Conservation (phyloP, 2,888 invertebrate species). For the Agrypnus murinus region DNA sequence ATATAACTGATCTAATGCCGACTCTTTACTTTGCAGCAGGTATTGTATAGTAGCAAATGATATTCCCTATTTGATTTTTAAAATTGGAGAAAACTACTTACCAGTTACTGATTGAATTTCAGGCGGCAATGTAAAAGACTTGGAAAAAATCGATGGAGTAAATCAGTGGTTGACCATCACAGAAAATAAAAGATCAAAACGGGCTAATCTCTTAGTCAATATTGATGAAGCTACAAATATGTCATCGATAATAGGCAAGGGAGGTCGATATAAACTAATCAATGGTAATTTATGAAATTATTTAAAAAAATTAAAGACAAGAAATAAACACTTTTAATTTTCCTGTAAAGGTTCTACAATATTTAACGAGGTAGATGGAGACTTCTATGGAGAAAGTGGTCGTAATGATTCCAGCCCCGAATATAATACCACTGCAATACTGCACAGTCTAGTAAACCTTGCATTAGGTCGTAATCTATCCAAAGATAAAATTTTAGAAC, state of each 20-base stretch:
- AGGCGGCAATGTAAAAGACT: constrained; percentile 68
- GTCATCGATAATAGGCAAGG: constrained; percentile 64
- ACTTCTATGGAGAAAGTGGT: constrained; percentile 61
- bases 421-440: constrained; percentile 58
- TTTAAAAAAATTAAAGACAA: constrained; percentile 8
- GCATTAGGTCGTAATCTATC: constrained; percentile 58
- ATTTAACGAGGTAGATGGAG: constrained; percentile 55
- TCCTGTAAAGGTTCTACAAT: constrained; percentile 53
- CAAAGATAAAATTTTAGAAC: constrained; percentile 45
- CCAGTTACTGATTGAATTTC: not conserved
- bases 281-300: constrained; percentile 64
- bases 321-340: not conserved
- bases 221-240: constrained; percentile 66
- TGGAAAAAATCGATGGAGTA: constrained; percentile 66
- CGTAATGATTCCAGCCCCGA: constrained; percentile 55
- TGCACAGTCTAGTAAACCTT: constrained; percentile 60
- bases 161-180: constrained; percentile 67
- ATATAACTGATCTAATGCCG: constrained; percentile 89
- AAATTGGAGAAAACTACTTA: not conserved
- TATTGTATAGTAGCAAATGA: too few species aligned
- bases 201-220: constrained; percentile 63
- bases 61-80: not conserved
- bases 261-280: constrained; percentile 65
- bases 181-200: constrained; percentile 47
- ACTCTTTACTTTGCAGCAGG: constrained; percentile 72